Base-by-base conservation (phyloP, 1,140 invertebrate genomes). In the Rhynchophorus ferrugineus region DNA sequence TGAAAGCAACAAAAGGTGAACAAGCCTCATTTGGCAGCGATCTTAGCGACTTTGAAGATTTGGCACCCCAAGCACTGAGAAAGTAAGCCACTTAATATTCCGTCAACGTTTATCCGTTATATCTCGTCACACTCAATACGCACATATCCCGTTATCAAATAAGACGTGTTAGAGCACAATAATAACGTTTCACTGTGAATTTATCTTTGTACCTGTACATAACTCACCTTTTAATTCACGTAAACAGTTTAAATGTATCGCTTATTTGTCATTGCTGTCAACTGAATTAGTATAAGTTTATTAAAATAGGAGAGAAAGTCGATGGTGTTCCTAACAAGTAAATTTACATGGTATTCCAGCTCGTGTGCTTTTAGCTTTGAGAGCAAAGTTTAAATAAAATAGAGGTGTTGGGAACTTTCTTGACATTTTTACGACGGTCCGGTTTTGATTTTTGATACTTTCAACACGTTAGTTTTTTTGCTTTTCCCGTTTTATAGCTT, bases 1-100 rank as follows among this genome's bases (percentile, higher is more conserved):
- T 95, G 54, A 89, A 90, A 73, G 92, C 92, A 6, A 94, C 91
- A 17, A 79, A 82, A 77, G 77, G 77, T 35, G 82, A 84, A 59
- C 73, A 83, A 44, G 75, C 82, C 66, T 76, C 81, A 64, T 73
- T 83, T 50, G 81, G 83, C 57, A 79, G 78, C 58, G 81, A 84
- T 69, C 67, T 80, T 13, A 82, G 81, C 58, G 77, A 79, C 52
- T 68, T 70, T 20, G 69, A 71, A 13, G 81, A 85, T 59, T 42
- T 63, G 8, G 71, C 75, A n/a, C 72, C 78, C 56, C 75, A 78
- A 58, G 64, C 69, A 21, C 65, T 79, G 7, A 72, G 79, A 70
- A 82, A 79, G 82, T 84, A 72, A 64, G 62, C 47, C 35, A 3
- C 5, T 37, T 37, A 37, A 8, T 7, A 37, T n/a, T n/a, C n/a